Base-by-base conservation (phyloP, 2,888 invertebrate genomes). In the Ectropis crepuscularia region DNA sequence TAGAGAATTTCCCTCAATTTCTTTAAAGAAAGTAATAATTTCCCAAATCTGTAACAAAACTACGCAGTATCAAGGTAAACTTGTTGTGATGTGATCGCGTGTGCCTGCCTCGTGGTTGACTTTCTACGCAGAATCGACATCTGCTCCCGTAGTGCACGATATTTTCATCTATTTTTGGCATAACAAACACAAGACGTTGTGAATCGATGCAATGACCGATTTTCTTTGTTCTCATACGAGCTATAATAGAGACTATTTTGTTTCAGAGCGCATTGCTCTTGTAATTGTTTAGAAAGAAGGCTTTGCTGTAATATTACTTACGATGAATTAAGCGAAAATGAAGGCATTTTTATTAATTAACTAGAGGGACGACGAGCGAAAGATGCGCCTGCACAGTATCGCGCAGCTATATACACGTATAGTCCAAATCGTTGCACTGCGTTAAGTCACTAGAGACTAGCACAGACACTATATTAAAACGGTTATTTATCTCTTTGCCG, bases 51-150 rank as follows among this genome's bases (percentile, higher is more conserved):
- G 6, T n/a, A 12, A 8, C 6, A 54, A 16, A 11, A 57, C 43
- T 80, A 79, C 74, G 67, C 63, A 70, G 68, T 75, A 59, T 39
- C 28, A 51, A 10, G 37, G 36, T 42, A 43, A 11, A 39, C 28
- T 49, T 11, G 28, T 54, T 12, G 16, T 53, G 53, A 78, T 76
- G 74, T 28, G 16, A 28, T 78, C 78, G 75, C 77, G 80, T 76
- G 73, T 74, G 78, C 78, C 76, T 75, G 74, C 78, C 75, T 72
- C 76, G 75, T 76, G 77, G 71, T 28, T 41, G 38, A 11, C 50
- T 54, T 63, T 59, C 63, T 54, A 54, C 63, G 63, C 57, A 57
- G 57, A 55, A 57, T 66, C 64, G 66, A 68, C 74, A 76, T 77
- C 74, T 78, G 71, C 74, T 28, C 74, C 63, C 53, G 16, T 37